Conservation (phyloP, 2,113 vertebrate species). For the Circaetus cinerascens region DNA sequence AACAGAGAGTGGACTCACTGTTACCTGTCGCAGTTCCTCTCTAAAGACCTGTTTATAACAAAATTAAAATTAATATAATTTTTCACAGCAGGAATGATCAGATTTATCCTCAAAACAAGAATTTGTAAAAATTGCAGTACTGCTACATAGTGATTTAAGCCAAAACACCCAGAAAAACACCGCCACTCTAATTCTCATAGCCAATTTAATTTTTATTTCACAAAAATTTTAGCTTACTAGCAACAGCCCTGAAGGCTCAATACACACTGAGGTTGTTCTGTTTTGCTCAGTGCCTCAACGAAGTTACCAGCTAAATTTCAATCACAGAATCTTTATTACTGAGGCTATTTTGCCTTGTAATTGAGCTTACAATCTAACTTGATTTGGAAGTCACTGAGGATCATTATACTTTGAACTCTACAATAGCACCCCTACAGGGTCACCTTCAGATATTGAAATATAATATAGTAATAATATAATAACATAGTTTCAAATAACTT, state of each 20-base stretch:
- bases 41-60: neutral
- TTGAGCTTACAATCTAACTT: neutral
- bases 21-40: neutral
- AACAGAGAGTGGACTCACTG: neutral
- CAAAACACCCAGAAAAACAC: neutral
- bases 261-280: neutral
- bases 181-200: neutral
- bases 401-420: neutral
- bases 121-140: accelerated
- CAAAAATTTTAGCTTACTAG: neutral
- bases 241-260: neutral
- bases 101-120: neutral
- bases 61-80: neutral
- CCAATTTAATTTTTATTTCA: neutral
- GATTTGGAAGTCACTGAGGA: neutral
- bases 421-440: neutral
- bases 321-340: neutral
- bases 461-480: too few species aligned
- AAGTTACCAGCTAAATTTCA: neutral
- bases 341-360: neutral
- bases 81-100: neutral
- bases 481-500: neutral
- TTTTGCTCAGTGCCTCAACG: neutral
- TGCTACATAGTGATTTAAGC: neutral
- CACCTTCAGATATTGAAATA: neutral